Evolutionary conservation across 2,113 vertebrate genomes (phyloP), one percentile per base, ranked within the genome.

Genomic region (Mus pahari): DNA sequence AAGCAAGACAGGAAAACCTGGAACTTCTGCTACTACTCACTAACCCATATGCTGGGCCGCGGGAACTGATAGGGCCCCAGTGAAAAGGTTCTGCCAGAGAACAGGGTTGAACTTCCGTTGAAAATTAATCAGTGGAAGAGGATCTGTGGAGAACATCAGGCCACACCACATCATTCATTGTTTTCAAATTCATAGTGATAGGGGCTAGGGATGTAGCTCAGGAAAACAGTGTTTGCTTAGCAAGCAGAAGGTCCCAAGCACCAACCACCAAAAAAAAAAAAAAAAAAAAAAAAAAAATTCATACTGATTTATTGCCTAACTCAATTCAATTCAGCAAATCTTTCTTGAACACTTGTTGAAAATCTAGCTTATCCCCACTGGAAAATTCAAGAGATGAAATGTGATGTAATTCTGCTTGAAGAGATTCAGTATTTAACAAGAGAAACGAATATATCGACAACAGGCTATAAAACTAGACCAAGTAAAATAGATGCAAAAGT

Each of bases 291-390:
- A 73, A 8, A 53, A 13, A 82, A 89, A 89, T 66, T 60, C n/a
- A 87, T 26, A 48, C 53, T 55, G 42, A 91, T 16, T 45, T 73
- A 90, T 58, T 53, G 66, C 24, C 74, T 73, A 89, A 66, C 19
- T 91, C 66, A 78, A 42, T 55, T 45, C 66, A 45, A 62, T 87
- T 88, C n/a, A 88, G 39, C 22, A 88, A 93, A 53, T 26, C 64
- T 70, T 88, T 92, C 79, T 33, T 89, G 81, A 92, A 86, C 2
- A 90, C 19, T 64, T 92, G 64, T 64, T 55, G 58, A 77, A 97
- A 94, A 53, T 45, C 95, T 86, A 81, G 17, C 5, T 81, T 70
- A 66, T 42, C 33, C 16, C 28, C 58, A 53, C 1, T 53, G 78
- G 39, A 96, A 94, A 66, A 78, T 60, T 89, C 22, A 3, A 45